Evolutionary conservation across 2,888 invertebrate genomes (phyloP).

Genomic region (Campopleginae sp.): DNA sequence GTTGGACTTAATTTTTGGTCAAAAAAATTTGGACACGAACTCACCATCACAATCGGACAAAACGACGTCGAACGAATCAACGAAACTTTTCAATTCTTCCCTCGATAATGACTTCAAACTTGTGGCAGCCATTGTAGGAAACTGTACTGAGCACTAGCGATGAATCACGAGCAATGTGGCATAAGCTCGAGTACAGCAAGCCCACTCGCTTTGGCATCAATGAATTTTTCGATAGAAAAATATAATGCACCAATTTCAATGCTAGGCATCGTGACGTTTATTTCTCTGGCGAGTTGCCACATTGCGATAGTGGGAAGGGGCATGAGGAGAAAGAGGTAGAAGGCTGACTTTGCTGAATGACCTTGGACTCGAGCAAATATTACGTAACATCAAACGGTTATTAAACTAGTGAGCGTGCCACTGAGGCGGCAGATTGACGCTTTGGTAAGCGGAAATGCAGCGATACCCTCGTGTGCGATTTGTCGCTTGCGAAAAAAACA

Average conservation of each 20-base stretch:
- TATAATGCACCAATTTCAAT: slow-evolving; percentile 21
- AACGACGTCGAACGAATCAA: slow-evolving; percentile 92
- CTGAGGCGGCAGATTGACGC: background rate
- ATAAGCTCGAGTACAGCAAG: slow-evolving; percentile 5
- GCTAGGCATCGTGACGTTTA: slow-evolving; percentile 37
- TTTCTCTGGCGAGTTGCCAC: slow-evolving; percentile 54
- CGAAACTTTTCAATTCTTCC: slow-evolving; percentile 87
- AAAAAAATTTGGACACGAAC: slow-evolving; percentile 70
- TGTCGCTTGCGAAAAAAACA: background rate
- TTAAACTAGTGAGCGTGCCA: background rate
- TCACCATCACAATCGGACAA: slow-evolving; percentile 95
- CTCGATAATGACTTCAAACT: slow-evolving; percentile 87
- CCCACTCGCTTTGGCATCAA: slow-evolving; percentile 36
- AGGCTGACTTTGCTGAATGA: slow-evolving; percentile 29
- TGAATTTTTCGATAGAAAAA: slow-evolving; percentile 50
- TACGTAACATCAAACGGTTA: slow-evolving; percentile 22
- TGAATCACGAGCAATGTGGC: slow-evolving; percentile 26
- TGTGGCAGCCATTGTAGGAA: slow-evolving; percentile 76
- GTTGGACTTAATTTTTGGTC: background rate
- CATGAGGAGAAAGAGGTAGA: background rate
- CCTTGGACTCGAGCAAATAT: slow-evolving; percentile 33
- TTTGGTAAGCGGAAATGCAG: slow-evolving; percentile 8
- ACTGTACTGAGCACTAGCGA: slow-evolving; percentile 12
- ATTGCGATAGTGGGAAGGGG: background rate
- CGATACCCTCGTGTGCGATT: slow-evolving; percentile 16